Percentiles rank a stretch among this genome's conserved stretches.
Conservation (phyloP, 2,888 invertebrate species). For the Iselma pallidipennis region DNA sequence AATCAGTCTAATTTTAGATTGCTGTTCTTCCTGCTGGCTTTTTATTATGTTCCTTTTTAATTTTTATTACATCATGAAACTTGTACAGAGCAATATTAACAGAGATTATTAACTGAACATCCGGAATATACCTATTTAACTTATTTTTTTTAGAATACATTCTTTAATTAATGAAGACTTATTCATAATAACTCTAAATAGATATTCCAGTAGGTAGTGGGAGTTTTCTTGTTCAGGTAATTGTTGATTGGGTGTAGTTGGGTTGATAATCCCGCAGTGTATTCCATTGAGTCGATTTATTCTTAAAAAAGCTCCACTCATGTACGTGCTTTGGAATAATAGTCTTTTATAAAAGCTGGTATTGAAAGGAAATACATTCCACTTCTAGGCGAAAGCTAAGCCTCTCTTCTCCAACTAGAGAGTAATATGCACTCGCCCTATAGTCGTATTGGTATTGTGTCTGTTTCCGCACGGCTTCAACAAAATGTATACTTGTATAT, state of each 20-base stretch:
- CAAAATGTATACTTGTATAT: neutral
- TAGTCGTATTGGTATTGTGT: neutral
- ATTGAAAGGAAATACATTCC: slow-evolving; percentile 42
- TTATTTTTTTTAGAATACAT: neutral
- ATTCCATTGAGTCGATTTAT: slow-evolving; percentile 8
- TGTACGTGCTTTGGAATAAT: slow-evolving; percentile 24
- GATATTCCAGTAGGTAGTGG: too few relatives aligned
- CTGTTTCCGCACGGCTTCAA: slow-evolving; percentile 9
- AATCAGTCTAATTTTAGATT: neutral
- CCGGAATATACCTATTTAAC: neutral
- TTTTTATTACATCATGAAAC: too few relatives aligned
- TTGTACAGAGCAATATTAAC: too few relatives aligned
- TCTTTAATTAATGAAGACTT: neutral
- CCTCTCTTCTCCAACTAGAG: neutral
- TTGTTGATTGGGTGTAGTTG: neutral
- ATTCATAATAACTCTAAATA: neutral
- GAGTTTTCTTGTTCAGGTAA: too few relatives aligned
- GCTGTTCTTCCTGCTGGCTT: neutral
- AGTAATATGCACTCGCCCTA: slow-evolving; percentile 3
- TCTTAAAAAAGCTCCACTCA: slow-evolving; percentile 2
- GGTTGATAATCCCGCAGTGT: neutral
- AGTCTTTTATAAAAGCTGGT: slow-evolving; percentile 31
- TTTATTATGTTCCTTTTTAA: neutral
- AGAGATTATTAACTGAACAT: too few relatives aligned
- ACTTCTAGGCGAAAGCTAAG: slow-evolving; percentile 30